Conservation (phyloP, 2,113 vertebrate genomes). For the Zosterops japonicus region DNA sequence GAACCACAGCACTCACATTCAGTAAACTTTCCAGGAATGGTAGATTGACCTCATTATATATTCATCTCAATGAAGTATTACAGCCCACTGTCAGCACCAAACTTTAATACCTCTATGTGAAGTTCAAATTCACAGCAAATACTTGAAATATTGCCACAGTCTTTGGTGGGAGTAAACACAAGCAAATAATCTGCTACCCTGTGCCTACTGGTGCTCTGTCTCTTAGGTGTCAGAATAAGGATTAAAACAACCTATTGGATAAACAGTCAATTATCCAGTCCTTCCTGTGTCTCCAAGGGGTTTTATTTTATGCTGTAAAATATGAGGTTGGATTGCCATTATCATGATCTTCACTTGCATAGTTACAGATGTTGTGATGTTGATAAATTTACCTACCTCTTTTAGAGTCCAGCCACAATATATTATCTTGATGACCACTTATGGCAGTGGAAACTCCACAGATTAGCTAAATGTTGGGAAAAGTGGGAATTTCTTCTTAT, state of each 20-base stretch:
- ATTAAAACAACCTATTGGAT: not conserved
- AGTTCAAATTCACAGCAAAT: not conserved
- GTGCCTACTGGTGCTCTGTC: not conserved
- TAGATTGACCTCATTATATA: not conserved
- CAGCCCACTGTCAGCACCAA: not conserved
- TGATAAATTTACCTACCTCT: not conserved
- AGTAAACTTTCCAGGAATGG: not conserved
- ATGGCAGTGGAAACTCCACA: not conserved
- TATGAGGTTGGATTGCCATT: not conserved
- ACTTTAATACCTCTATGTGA: not conserved
- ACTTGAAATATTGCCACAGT: not conserved
- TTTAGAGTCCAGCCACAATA: not conserved
- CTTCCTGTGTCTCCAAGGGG: not conserved
- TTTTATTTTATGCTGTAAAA: conserved; percentile 21
- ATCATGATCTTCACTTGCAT: not conserved
- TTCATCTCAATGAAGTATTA: not conserved
- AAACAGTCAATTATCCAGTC: not conserved
- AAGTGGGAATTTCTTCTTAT: conserved; percentile 8
- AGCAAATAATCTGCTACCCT: not conserved
- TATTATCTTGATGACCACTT: conserved; percentile 23
- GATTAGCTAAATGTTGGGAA: conserved; percentile 14
- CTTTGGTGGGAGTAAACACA: not conserved
- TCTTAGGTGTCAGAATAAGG: not conserved
- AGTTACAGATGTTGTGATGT: conserved; percentile 3
- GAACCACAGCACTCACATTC: not conserved